Percentiles rank a stretch among this genome's conserved stretches.
Evolutionary conservation across 2,888 invertebrate genomes (phyloP).

Genomic region (Dilophus febrilis): DNA sequence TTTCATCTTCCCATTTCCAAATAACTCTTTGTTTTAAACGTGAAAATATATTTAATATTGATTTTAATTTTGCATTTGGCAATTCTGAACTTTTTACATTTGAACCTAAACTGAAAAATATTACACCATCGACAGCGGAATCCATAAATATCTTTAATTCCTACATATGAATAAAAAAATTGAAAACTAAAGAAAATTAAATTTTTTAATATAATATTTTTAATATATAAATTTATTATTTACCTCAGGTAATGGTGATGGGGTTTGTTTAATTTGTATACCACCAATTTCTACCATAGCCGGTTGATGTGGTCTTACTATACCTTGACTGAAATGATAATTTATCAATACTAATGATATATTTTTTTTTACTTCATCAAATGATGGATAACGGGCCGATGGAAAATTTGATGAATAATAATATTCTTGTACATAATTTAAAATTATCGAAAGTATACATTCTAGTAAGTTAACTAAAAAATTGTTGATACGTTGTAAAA

Average conservation of each 20-base stretch:
- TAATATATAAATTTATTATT: too few species aligned
- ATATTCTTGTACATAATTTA: constrained; percentile 8
- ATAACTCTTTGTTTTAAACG: constrained; percentile 20
- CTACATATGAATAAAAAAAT: background rate
- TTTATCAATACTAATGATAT: constrained; percentile 27
- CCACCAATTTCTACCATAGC: constrained; percentile 31
- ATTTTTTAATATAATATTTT: too few species aligned
- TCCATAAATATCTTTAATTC: background rate
- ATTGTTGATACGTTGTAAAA: background rate
- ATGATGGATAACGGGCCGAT: constrained; percentile 7
- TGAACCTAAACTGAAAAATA: constrained; percentile 18
- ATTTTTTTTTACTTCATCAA: constrained; percentile 20
- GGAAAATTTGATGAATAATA: constrained; percentile 7
- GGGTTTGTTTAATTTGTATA: constrained; percentile 24
- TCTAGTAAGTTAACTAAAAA: background rate
- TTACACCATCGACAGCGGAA: background rate
- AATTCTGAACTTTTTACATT: constrained; percentile 4
- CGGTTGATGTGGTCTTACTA: constrained; percentile 22
- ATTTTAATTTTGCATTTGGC: constrained; percentile 10
- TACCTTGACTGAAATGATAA: constrained; percentile 24
- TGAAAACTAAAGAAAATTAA: too few species aligned
- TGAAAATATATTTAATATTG: constrained; percentile 13
- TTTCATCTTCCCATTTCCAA: constrained; percentile 20
- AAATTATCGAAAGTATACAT: background rate
- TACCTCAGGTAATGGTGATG: constrained; percentile 12